A percentile compares a stretch with the other conserved stretches of the same genome.
Evolutionary conservation across 2,113 vertebrate genomes (phyloP).

Genomic region (mouse (Mus musculus)): DNA sequence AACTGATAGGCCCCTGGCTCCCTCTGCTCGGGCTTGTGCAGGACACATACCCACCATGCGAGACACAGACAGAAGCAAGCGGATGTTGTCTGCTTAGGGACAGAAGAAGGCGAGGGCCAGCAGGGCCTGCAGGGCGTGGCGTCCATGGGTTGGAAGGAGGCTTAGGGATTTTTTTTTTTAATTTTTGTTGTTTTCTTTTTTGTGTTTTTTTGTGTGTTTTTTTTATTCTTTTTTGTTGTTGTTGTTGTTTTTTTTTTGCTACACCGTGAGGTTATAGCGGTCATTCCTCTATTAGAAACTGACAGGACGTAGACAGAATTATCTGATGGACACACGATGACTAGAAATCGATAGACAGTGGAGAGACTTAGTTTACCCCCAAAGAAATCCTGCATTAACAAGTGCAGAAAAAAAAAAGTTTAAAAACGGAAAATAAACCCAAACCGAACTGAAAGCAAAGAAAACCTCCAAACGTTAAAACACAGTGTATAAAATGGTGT

Average conservation of each 20-base stretch:
- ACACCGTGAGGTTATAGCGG: slow-evolving; percentile 87
- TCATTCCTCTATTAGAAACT: slow-evolving; percentile 91
- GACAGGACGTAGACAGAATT: slow-evolving; percentile 90
- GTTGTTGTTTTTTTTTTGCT: slow-evolving; percentile 77
- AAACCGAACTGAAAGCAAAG: slow-evolving; percentile 90
- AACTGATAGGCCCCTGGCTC: slow-evolving; percentile 77
- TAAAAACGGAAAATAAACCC: neutral
- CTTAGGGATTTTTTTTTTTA: slow-evolving; percentile 62
- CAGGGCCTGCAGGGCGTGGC: slow-evolving; percentile 55
- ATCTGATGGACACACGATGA: slow-evolving; percentile 89
- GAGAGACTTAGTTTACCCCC: slow-evolving; percentile 88
- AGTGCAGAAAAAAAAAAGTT: slow-evolving; percentile 91
- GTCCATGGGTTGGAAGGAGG: slow-evolving; percentile 77
- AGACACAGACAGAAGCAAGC: slow-evolving; percentile 87
- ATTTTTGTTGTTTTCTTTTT: slow-evolving; percentile 55
- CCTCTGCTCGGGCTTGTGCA: slow-evolving; percentile 81
- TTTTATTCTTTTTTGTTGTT: neutral
- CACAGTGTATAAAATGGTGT: slow-evolving; percentile 99
- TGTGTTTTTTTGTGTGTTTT: neutral
- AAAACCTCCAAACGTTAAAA: slow-evolving; percentile 94
- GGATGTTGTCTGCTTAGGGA: slow-evolving; percentile 79
- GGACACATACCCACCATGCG: slow-evolving; percentile 81
- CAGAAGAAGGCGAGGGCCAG: slow-evolving; percentile 9
- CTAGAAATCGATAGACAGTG: slow-evolving; percentile 90
- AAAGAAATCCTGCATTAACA: slow-evolving; percentile 94